These are phyloP conservation scores for Syngnathoides biaculeatus DNA, from an alignment of 2,113 vertebrate genomes.

Conservation along the genomic window DNA sequence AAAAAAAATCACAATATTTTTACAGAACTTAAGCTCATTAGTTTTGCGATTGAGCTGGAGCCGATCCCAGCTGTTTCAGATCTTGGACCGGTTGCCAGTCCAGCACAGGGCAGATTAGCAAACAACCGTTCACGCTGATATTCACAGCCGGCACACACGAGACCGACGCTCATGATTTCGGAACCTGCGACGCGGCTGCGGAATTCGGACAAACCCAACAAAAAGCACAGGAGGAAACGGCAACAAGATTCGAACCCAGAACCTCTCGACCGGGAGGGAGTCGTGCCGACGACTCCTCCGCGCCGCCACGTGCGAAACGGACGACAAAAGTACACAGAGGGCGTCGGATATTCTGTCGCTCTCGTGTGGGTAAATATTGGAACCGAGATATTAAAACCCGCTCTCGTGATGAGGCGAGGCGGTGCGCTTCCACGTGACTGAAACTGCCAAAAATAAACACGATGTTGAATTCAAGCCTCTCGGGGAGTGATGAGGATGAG, in stretches of 20 bases:
- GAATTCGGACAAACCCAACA: neutral
- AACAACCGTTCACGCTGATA: neutral
- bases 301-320: neutral
- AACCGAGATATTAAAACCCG: neutral
- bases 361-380: neutral
- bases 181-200: neutral
- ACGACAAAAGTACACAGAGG: neutral
- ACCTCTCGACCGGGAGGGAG: neutral
- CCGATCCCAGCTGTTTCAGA: neutral
- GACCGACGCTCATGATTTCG: neutral
- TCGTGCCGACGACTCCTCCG: neutral
- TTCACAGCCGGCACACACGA: neutral
- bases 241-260: neutral
- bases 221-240: neutral
- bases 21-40: neutral
- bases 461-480: neutral
- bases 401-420: too few species aligned
- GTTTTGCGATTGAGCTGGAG: too few species aligned
- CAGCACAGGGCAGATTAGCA: neutral
- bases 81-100: neutral
- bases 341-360: neutral
- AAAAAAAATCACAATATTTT: neutral
- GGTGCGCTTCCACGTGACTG: neutral
- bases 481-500: neutral
- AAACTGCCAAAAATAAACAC: neutral